Evolutionary conservation across 2,113 vertebrate genomes (phyloP).

Genomic region (Oplegnathus fasciatus): DNA sequence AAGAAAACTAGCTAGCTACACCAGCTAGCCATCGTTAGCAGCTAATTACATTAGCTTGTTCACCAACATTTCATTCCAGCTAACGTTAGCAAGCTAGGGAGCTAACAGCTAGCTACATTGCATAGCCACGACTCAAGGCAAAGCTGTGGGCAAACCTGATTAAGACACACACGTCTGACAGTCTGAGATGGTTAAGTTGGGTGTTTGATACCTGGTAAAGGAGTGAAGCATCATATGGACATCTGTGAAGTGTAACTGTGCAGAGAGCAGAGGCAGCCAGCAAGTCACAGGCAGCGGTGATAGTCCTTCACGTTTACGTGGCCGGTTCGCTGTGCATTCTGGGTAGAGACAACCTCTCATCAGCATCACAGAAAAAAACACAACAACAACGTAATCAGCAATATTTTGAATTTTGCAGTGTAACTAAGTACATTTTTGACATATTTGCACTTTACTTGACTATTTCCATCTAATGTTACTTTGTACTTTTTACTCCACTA

Average conservation of each 20-base stretch:
- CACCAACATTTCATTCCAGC: not conserved
- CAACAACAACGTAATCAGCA: too few relatives aligned
- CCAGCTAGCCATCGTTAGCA: conserved; percentile 16
- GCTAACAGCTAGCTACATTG: conserved; percentile 11
- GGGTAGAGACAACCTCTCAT: conserved; percentile 63
- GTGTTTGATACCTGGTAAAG: conserved; percentile 32
- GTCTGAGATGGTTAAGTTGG: accelerated
- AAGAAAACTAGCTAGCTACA: not conserved
- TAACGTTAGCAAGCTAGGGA: conserved; percentile 28
- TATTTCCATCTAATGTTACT: too few relatives aligned
- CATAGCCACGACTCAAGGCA: not conserved
- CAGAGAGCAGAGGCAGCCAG: not conserved
- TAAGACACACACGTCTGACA: not conserved
- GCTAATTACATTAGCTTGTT: conserved; percentile 34
- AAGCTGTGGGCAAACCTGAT: not conserved
- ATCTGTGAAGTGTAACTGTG: not conserved
- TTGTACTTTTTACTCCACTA: too few relatives aligned
- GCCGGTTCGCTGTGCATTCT: conserved; percentile 78
- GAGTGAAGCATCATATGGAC: conserved; percentile 42
- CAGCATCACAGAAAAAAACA: not conserved
- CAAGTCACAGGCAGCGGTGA: not conserved
- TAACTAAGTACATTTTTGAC: too few relatives aligned
- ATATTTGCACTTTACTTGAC: too few relatives aligned
- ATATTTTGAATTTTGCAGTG: too few relatives aligned
- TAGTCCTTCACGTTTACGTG: conserved; percentile 78